Evolutionary conservation across 2,113 vertebrate species (phyloP), one percentile per base, ranked within the genome.

Genomic region (Passer montanus): DNA sequence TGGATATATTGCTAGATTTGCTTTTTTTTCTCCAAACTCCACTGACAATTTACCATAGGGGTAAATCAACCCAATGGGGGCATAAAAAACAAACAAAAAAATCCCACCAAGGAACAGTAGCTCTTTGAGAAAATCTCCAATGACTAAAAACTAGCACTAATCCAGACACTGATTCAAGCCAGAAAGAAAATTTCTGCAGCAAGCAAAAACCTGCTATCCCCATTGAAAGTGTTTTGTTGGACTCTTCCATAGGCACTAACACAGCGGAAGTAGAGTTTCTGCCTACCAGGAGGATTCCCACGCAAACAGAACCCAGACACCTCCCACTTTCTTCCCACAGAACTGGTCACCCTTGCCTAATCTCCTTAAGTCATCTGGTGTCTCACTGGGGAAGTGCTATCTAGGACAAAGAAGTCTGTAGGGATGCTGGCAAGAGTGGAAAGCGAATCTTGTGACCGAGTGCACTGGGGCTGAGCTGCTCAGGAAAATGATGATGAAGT

Each of bases 331-430:
- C 55, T 90, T 83, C 82, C 63, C 47, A 41, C 28, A 77, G 59
- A 90, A 78, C 68, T 64, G 79, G 90, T 91, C 90, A 96, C 56
- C 93, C 87, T 80, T 63, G 68, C 37, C 79, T 86, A 73, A 93
- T 85, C 85, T 94, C 87, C 75, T 86, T 87, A 93, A 90, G 80
- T 96, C 90, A 96, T 90, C 94, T 96, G 94, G 85, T 90, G 53
- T 90, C 94, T 94, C 92, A 84, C 88, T 84, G 53, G 90, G 93
- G 79, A 93, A 77, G 83, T 53, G 69, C 88, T 92, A 81, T 96
- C 90, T 96, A 93, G 95, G 96, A 84, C 92, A 92, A 70, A 93
- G 76, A 81, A 84, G 67, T 64, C 79, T 84, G 94, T 55, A 84
- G 92, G 79, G 90, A 90, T 94, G 83, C 72, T 96, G 93, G 92